Evolutionary conservation across 2,113 vertebrate species (phyloP), one percentile per base, ranked within the genome.

Genomic region (Clarias magur): DNA sequence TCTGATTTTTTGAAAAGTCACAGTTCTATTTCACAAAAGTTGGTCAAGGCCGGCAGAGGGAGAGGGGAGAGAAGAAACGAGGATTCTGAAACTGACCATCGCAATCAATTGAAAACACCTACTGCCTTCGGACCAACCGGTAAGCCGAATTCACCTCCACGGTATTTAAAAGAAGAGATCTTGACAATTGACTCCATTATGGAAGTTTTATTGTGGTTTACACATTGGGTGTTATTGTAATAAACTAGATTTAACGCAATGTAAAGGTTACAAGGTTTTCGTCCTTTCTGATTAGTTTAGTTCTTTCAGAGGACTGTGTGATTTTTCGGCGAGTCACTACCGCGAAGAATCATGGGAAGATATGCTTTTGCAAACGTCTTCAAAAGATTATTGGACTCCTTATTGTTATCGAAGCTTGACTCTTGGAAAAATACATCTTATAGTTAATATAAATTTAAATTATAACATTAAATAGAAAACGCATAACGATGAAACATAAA

Each of bases 41-140:
- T 87, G 0, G 92, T 92, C 92, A 90, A 92, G 59, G 30, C 13
- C 85, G 19, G 80, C 83, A 86, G 91, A 92, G 90, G 81, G 89
- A 88, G 88, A 90, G 67, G 89, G 88, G 88, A 90, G 91, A 91
- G 92, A 92, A 92, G 91, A 90, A 92, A 88, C 90, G 68, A 91
- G 90, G 88, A 90, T 85, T 90, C 89, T 92, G 90, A 88, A 90
- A 90, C 89, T 92, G 90, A 90, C 90, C 92, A 89, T 56, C 83
- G 83, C 91, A 91, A 92, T 93, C 90, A 90, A 89, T 91, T 92
- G 89, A 89, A 88, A 83, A 73, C 68, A 48, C 81, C 13, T 91
- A 91, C 91, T 89, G 83, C 85, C 76, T 85, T 92, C 93, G 91
- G 92, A 94, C 92, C 92, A 85, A 63, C 91, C 91, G 3, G 1